These are phyloP conservation scores for Athene noctua DNA, from an alignment of 2,113 vertebrate genomes.

Conservation along the genomic window DNA sequence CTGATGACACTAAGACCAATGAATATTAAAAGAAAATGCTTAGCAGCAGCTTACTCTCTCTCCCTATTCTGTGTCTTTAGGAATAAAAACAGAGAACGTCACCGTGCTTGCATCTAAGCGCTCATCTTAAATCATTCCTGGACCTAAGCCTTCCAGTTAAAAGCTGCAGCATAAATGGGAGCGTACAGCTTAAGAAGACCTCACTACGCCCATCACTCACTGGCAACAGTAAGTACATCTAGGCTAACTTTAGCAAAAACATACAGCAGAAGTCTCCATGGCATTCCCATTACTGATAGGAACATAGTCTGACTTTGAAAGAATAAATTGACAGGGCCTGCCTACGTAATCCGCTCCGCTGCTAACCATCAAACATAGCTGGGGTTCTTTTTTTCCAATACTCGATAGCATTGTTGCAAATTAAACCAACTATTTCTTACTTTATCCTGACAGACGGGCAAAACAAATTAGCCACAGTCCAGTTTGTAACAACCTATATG, in stretches of 20 bases:
- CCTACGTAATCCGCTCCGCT: neutral
- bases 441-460: neutral
- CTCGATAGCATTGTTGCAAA: neutral
- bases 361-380: neutral
- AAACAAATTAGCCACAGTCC: neutral
- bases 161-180: neutral
- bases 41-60: neutral
- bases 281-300: accelerated
- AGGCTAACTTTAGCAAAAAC: neutral
- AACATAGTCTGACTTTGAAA: accelerated
- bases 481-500: neutral
- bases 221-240: neutral
- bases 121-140: neutral
- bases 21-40: neutral
- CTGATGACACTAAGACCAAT: neutral
- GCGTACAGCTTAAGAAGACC: accelerated
- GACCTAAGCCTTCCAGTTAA: neutral
- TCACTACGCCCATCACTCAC: neutral
- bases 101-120: neutral
- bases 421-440: neutral
- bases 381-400: neutral
- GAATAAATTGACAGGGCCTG: neutral
- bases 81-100: neutral
- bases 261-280: neutral
- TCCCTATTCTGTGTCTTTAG: neutral